Conservation (phyloP, 2,113 vertebrate genomes). For the Eclectus roratus region DNA sequence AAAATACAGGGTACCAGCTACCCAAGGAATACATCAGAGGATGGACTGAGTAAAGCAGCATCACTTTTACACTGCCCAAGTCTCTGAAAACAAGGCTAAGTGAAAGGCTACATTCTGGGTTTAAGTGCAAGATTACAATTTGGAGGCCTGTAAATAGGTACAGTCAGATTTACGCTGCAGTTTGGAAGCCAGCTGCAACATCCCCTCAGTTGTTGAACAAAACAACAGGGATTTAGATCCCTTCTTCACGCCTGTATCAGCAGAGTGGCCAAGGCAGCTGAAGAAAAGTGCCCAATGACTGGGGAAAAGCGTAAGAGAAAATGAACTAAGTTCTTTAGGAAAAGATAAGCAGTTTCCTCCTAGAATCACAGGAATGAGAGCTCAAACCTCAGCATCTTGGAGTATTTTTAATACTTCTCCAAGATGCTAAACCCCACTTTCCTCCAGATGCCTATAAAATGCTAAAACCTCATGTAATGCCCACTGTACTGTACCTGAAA, state of each 20-base stretch:
- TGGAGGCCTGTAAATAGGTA: not conserved
- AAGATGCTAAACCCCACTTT: constrained; percentile 1
- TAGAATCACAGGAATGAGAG: not conserved
- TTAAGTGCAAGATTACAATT: constrained; percentile 20
- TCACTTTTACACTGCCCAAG: not conserved
- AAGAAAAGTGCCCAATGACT: not conserved
- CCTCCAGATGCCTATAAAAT: not conserved
- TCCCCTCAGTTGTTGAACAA: not conserved
- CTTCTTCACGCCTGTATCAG: not conserved
- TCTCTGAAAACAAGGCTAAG: constrained; percentile 9
- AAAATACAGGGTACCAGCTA: not conserved
- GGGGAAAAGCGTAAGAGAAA: not conserved
- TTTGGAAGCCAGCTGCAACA: not conserved
- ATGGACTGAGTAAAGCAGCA: rapidly evolving
- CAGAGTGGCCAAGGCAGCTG: not conserved
- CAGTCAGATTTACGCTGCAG: not conserved
- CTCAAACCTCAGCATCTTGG: not conserved
- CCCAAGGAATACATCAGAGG: not conserved
- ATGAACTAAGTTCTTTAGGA: not conserved
- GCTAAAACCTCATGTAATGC: constrained; percentile 67
- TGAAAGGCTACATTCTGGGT: constrained; percentile 8
- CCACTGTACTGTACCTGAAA: constrained; percentile 52
- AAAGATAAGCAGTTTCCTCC: not conserved
- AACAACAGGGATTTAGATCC: not conserved
- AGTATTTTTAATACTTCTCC: not conserved